Conservation (phyloP, 2,113 vertebrate genomes). For the Canis aureus region DNA sequence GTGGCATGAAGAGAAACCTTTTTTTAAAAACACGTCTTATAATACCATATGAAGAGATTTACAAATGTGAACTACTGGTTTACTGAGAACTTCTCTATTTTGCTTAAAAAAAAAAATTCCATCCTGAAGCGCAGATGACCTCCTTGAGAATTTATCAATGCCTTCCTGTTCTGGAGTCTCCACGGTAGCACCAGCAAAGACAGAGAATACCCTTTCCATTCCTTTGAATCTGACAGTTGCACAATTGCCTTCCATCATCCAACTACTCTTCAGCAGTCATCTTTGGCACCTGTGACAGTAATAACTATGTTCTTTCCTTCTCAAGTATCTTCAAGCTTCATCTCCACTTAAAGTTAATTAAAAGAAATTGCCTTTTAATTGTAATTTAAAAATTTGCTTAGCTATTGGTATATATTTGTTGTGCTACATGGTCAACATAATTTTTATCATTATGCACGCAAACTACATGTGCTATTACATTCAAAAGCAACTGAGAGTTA, state of each 20-base stretch:
- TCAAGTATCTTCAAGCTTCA: not conserved
- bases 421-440: not conserved
- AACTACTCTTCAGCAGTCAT: not conserved
- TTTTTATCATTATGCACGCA: not conserved
- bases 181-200: not conserved
- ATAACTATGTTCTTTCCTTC: not conserved
- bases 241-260: not conserved
- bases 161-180: not conserved
- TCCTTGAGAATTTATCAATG: conserved; percentile 10
- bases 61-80: conserved; percentile 32
- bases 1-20: not conserved
- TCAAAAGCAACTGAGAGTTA: not conserved
- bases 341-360: not conserved
- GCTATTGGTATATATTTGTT: not conserved
- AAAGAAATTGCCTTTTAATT: conserved; percentile 31
- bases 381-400: conserved; percentile 21
- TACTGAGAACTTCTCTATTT: conserved; percentile 1
- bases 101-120: not conserved
- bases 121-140: not conserved
- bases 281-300: not conserved
- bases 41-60: not conserved
- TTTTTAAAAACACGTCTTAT: not conserved
- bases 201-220: not conserved
- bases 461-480: not conserved
- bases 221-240: not conserved